Evolutionary conservation across 2,888 invertebrate species (phyloP).

Genomic region (Falcaria lacertinaria): DNA sequence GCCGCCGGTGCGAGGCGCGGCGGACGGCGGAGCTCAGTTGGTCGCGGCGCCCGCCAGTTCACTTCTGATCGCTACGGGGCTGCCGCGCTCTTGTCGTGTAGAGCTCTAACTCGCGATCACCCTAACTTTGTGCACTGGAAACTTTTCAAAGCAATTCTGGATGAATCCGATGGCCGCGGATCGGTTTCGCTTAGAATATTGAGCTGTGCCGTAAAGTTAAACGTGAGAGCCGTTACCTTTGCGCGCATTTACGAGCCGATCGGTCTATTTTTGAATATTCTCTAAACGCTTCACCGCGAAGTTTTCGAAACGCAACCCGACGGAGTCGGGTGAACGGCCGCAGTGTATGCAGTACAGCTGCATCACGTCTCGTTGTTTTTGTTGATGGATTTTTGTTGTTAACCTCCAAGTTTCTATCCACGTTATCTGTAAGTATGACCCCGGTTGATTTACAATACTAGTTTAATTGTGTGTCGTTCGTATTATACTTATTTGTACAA

Average conservation of each 20-base stretch:
- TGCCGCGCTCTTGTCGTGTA: constrained; percentile 59
- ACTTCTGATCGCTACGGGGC: constrained; percentile 64
- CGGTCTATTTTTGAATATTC: constrained; percentile 78
- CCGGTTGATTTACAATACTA: constrained; percentile 68
- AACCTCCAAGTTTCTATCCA: constrained; percentile 57
- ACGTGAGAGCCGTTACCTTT: constrained; percentile 48
- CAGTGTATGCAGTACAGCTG: constrained; percentile 68
- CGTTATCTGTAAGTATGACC: constrained; percentile 79
- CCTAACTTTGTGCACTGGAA: constrained; percentile 76
- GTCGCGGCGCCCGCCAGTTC: constrained; percentile 66
- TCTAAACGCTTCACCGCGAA: constrained; percentile 72
- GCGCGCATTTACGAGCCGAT: constrained; percentile 57
- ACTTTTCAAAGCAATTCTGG: constrained; percentile 68
- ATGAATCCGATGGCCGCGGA: constrained; percentile 44
- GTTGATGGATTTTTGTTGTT: constrained; percentile 76
- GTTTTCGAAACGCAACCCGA: constrained; percentile 76
- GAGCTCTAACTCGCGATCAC: constrained; percentile 64
- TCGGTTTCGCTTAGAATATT: constrained; percentile 42
- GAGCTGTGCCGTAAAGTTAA: constrained; percentile 39
- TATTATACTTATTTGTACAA: constrained; percentile 22
- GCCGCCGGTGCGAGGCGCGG: constrained; percentile 54
- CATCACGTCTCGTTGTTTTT: constrained; percentile 73
- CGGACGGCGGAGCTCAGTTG: constrained; percentile 36
- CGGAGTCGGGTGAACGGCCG: constrained; percentile 75
- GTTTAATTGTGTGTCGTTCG: constrained; percentile 48